A percentile compares a stretch with the other conserved stretches of the same genome.
These are phyloP conservation scores for Geophilus truncorum DNA, from an alignment of 2,888 invertebrate species.

Conservation along the genomic window DNA sequence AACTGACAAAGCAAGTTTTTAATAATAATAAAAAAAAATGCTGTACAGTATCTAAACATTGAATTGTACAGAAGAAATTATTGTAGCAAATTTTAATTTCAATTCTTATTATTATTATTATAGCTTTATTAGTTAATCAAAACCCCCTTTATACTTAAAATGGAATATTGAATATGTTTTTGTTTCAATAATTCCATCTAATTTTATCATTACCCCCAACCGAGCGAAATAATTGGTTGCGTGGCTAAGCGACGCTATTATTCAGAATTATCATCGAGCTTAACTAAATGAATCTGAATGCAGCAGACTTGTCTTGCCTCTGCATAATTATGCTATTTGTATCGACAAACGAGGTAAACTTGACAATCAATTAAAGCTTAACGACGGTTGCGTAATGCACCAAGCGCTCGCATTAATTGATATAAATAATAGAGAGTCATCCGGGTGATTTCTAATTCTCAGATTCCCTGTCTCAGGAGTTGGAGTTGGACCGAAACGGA, in stretches of 20 bases:
- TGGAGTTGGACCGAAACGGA: conserved; percentile 40
- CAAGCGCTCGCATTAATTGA: neutral
- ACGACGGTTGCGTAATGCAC: neutral
- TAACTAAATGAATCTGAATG: neutral
- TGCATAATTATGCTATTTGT: neutral
- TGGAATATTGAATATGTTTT: too few species aligned
- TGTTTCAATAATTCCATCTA: too few species aligned
- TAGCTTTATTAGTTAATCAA: too few species aligned
- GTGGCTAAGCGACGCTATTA: neutral
- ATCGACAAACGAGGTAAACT: neutral
- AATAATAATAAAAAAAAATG: too few species aligned
- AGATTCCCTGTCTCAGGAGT: conserved; percentile 41
- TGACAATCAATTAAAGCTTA: neutral
- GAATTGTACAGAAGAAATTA: too few species aligned
- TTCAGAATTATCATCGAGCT: conserved; percentile 7
- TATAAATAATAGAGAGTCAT: neutral
- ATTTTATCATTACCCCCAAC: neutral
- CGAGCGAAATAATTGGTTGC: neutral
- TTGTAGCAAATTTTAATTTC: neutral
- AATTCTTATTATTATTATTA: neutral
- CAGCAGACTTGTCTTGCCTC: neutral
- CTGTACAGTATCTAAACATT: too few species aligned
- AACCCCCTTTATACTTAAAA: too few species aligned
- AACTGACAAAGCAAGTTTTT: too few species aligned
- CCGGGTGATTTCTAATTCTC: conserved; percentile 6